Evolutionary conservation across 2,113 vertebrate species (phyloP), one percentile per base, ranked within the genome.

Genomic region (Pteropus alecto): DNA sequence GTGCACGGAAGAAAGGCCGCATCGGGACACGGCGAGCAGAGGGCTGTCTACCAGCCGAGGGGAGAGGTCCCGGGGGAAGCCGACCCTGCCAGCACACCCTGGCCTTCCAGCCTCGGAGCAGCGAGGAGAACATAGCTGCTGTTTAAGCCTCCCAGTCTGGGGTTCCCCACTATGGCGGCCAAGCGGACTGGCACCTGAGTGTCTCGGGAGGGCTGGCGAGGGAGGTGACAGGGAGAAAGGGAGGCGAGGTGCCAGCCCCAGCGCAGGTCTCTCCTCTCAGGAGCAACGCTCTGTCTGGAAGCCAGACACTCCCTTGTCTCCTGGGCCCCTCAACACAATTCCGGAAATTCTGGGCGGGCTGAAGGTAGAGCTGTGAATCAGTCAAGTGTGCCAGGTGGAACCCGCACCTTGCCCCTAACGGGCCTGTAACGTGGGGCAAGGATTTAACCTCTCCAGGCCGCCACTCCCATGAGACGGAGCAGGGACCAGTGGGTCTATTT

Each of bases 391-490:
- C 6, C 0, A 4, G 24, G 33, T 1, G 41, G 7, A 19, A 35
- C 0, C 19, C 2, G 2, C 4, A 11, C 16, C 15, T 48, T 19
- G 43, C 5, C 60, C 43, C 48, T 16, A 43, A 14, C 26, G 5
- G 30, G 19, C 2, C 85, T 7, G 5, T 3, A 4, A 21, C 0
- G 0, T 0, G 58, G 26, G 24, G 0, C 30, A 48, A 33, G 6
- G 30, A 5, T 12, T 33, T 2, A 30, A 5, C 4, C 58, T 12
- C 26, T 2, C 15, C 3, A 3, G 28, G 21, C 38, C 3, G 0
- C 76, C 61, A 15, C 33, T 5, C 9, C 79, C 89, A 24, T 0
- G 6, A 30, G 30, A 13, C 2, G 16, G 16, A 38, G 18, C 38
- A 24, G 85, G 18, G 73, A 26, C 38, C 4, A 0, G n/a, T 1